Evolutionary conservation across 2,888 invertebrate species (phyloP).

Genomic region (Argyresthia albistria): DNA sequence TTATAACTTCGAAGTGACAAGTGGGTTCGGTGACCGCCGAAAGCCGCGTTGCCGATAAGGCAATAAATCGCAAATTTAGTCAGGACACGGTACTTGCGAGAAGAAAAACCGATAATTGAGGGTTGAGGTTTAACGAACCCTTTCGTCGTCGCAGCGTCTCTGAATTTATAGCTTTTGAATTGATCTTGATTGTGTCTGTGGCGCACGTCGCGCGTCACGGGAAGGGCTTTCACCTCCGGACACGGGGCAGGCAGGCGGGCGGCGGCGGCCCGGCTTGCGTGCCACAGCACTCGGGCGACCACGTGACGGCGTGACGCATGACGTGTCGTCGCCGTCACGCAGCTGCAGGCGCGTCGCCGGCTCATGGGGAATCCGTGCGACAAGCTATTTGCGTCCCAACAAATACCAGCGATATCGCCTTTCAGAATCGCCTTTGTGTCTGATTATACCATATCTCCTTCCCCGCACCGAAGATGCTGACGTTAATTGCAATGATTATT

Average conservation of each 20-base stretch:
- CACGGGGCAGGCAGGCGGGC: constrained; percentile 3
- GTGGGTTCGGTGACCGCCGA: background rate
- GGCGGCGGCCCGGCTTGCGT: background rate
- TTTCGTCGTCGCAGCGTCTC: background rate
- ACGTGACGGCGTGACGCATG: no score
- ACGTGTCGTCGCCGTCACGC: background rate
- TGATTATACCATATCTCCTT: no score
- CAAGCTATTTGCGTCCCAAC: background rate
- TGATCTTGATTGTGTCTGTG: background rate
- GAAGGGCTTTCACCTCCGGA: constrained; percentile 26
- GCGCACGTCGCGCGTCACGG: constrained; percentile 16
- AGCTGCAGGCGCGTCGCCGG: background rate
- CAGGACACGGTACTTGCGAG: constrained; percentile 10
- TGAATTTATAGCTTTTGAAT: constrained; percentile 1
- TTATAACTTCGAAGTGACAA: background rate
- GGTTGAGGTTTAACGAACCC: constrained; percentile 8
- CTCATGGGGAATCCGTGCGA: background rate
- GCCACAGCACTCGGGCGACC: background rate
- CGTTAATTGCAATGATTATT: background rate
- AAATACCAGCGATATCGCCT: background rate
- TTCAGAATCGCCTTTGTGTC: no score
- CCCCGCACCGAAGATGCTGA: background rate
- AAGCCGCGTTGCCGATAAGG: background rate
- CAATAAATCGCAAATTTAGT: constrained; percentile 9
- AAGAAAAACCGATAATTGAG: constrained; percentile 12